Evolutionary conservation across 2,797 vertebrate species (phyloP), one percentile per base, ranked within the genome.

Genomic region (Neopelma chrysocephalum): DNA sequence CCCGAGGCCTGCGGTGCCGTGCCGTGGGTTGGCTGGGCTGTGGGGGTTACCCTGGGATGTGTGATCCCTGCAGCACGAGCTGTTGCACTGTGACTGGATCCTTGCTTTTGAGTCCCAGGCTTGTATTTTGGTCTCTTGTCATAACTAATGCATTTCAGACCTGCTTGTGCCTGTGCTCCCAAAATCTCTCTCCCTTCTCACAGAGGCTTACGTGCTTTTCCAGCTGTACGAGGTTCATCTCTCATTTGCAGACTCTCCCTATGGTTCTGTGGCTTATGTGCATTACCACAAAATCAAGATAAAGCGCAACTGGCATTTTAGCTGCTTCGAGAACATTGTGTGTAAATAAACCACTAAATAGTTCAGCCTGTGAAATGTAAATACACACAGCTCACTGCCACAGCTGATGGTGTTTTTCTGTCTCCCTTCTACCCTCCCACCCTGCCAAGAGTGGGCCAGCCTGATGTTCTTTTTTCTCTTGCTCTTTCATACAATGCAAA

Each of bases 291-390:
- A 89, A 96, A 94, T 84, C 68, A 27, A 87, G 88, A 94, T 94
- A 89, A 95, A 95, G 90, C 73, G 84, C 91, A 94, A 95, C 93
- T 95, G 94, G 90, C 90, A 89, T 94, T 96, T 94, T 85, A 93
- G 88, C 90, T 92, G 93, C 94, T 96, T 90, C 80, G 87, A 93
- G 89, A 89, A 97, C 84, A 89, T 56, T 94, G 93, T 93, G 82
- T 96, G 94, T 94, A 95, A 96, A 95, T 95, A 97, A 96, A 89
- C 88, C 95, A 90, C 90, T 93, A 89, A 96, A 94, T 90, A 91
- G 89, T 92, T 95, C 72, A 92, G 92, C 84, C 60, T 93, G 94
- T 94, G 94, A 96, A 93, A 94, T 87, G 91, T 94, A 97, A 96
- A 97, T 97, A 94, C 78, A 85, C 85, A 58, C 70, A 84, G 84